These are phyloP conservation scores for Plecturocebus donacophilus DNA, from an alignment of 2,113 vertebrate genomes.

Conservation along the genomic window DNA sequence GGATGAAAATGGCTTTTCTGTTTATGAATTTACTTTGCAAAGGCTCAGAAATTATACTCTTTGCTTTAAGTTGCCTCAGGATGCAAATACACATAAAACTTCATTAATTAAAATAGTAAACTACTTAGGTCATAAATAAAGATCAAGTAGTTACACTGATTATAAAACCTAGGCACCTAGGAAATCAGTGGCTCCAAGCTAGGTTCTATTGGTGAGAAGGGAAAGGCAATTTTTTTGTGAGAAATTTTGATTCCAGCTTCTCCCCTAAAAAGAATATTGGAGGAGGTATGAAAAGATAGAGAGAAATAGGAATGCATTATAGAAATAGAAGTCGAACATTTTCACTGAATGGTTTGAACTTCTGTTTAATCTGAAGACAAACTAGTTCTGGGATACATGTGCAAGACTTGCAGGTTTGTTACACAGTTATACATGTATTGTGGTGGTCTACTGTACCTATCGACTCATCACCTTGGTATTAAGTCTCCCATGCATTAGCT, in stretches of 20 bases:
- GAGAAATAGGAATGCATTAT: not conserved
- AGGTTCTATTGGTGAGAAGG: not conserved
- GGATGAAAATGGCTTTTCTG: slow-evolving; percentile 41
- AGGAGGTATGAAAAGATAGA: not conserved
- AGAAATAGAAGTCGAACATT: not conserved
- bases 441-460: too few relatives aligned
- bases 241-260: not conserved
- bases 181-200: not conserved
- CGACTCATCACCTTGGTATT: too few relatives aligned
- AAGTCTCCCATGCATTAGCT: too few relatives aligned
- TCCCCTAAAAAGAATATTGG: not conserved
- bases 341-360: not conserved
- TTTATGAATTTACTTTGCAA: slow-evolving; percentile 62
- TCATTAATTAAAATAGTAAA: slow-evolving; percentile 62
- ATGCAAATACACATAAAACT: slow-evolving; percentile 35
- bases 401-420: too few relatives aligned
- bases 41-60: slow-evolving; percentile 19
- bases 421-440: too few relatives aligned
- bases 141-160: not conserved
- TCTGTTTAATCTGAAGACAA: not conserved
- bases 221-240: not conserved
- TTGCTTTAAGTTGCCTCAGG: slow-evolving; percentile 60
- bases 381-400: not conserved
- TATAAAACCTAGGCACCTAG: slow-evolving; percentile 8
- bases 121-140: slow-evolving; percentile 45